Evolutionary conservation across 1,140 invertebrate species (phyloP).

Genomic region (Hycleus cichorii): DNA sequence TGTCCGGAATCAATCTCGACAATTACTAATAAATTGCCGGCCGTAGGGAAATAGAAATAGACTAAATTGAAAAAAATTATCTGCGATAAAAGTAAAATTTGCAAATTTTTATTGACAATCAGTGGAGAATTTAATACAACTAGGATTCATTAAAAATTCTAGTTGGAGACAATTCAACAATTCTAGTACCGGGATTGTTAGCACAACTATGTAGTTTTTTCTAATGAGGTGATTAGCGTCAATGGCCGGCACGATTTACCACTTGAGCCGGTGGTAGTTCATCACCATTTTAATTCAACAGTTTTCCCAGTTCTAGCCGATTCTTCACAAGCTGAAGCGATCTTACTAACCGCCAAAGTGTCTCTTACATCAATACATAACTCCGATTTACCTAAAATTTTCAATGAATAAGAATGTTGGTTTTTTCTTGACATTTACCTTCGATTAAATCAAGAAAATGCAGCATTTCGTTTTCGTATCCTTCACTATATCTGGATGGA

Average conservation of each 20-base stretch:
- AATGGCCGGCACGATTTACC: background rate
- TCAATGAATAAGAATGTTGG: constrained; percentile 1
- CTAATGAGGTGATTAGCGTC: no score
- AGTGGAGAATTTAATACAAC: no score
- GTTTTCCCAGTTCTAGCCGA: constrained; percentile 46
- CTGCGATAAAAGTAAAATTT: no score
- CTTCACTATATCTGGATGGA: constrained; percentile 51
- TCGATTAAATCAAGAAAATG: constrained; percentile 58
- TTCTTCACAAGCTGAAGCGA: constrained; percentile 50
- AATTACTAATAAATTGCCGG: no score
- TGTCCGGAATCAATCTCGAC: no score
- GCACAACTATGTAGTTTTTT: no score
- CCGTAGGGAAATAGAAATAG: no score
- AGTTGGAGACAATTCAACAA: no score
- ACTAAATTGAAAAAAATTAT: no score
- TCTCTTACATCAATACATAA: constrained; percentile 44
- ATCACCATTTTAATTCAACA: constrained; percentile 43
- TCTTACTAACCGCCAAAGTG: constrained; percentile 48
- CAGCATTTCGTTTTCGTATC: constrained; percentile 54
- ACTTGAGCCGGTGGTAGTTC: constrained; percentile 30
- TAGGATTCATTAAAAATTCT: no score
- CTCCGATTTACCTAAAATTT: constrained; percentile 38
- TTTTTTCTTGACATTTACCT: constrained; percentile 37
- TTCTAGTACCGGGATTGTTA: no score
- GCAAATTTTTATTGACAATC: no score